Conservation (phyloP, 2,113 vertebrate genomes). For the Pachyramphus minor region DNA sequence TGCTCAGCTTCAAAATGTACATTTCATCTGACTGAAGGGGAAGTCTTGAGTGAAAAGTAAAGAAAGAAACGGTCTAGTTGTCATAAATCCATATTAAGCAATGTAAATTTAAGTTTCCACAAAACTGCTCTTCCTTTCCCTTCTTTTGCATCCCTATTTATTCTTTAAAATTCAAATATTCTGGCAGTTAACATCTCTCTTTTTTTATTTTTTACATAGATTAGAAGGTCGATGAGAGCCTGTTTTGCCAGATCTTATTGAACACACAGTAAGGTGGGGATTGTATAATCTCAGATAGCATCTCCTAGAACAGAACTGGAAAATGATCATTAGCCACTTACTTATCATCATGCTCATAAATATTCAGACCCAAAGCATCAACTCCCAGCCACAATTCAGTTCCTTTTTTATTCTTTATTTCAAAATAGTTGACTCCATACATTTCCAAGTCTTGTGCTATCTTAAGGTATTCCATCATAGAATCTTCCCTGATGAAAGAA, state of each 20-base stretch:
- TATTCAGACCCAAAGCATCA: conserved; percentile 95
- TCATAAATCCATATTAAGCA: background rate
- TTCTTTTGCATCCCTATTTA: background rate
- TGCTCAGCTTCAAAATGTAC: background rate
- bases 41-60: background rate
- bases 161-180: background rate
- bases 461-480: conserved; percentile 98
- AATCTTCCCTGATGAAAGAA: conserved; percentile 86
- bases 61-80: background rate
- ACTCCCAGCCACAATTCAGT: conserved; percentile 96
- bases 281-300: background rate
- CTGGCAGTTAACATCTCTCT: background rate
- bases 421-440: conserved; percentile 99
- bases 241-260: background rate
- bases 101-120: background rate
- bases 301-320: background rate
- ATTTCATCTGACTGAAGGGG: background rate
- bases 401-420: conserved; percentile 99
- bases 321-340: conserved; percentile 67
- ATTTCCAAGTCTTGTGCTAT: conserved; percentile 98
- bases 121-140: background rate
- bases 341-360: conserved; percentile 97
- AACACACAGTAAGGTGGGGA: background rate
- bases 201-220: background rate
- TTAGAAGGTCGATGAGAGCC: background rate